Evolutionary conservation across 2,888 invertebrate species (phyloP).

Genomic region (Orchesella flavescens): DNA sequence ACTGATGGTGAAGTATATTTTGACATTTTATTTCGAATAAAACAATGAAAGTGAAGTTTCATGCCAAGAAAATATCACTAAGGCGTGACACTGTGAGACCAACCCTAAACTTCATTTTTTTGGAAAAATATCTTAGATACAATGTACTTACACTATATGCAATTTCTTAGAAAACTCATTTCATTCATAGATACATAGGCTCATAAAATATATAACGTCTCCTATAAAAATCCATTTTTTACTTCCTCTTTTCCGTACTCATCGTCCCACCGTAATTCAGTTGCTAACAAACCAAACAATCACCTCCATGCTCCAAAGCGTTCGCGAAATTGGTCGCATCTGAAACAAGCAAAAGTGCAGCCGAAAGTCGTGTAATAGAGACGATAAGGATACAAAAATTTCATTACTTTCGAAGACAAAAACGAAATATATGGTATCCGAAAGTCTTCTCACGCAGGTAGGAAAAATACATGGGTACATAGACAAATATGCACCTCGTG

Average conservation of each 20-base stretch:
- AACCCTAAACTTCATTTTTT: not conserved
- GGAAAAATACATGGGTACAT: no score
- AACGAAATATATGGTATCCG: not conserved
- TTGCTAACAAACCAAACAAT: conserved; percentile 21
- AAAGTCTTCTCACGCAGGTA: conserved; percentile 11
- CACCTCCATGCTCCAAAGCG: conserved; percentile 28
- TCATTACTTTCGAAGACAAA: not conserved
- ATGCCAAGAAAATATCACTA: conserved; percentile 48
- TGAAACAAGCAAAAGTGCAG: no score
- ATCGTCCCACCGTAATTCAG: conserved; percentile 13
- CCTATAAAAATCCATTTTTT: not conserved
- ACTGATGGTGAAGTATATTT: not conserved
- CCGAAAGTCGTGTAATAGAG: no score
- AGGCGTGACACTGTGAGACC: conserved; percentile 58
- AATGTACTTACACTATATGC: no score
- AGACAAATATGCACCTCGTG: not conserved
- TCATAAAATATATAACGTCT: no score
- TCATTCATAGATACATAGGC: no score
- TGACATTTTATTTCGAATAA: not conserved
- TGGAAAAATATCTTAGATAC: no score
- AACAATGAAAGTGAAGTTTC: conserved; percentile 16
- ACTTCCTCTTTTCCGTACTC: conserved; percentile 31
- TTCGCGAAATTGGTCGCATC: not conserved
- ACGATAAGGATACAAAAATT: no score
- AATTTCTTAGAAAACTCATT: no score